Base-by-base conservation (phyloP, 1,140 invertebrate species). In the Alviniconcha marisindica region DNA sequence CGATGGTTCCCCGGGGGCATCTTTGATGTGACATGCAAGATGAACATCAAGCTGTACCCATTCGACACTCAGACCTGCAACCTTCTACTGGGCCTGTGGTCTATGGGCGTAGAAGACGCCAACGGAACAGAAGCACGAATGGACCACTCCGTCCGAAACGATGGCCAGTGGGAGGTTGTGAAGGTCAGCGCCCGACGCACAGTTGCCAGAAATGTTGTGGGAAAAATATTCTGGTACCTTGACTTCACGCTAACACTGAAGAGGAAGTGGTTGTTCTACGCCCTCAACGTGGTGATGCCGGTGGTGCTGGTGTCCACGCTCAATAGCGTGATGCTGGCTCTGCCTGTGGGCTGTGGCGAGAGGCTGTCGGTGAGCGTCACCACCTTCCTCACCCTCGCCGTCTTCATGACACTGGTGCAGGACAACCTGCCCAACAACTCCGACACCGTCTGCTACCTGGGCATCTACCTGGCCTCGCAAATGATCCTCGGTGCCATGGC, bases 21-120 rank as follows among this genome's bases (percentile, higher is more conserved):
- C 24, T 73, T 48, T 21, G 1, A 40, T 5, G 98, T 97, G 1
- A 98, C 97, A 7, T 99, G 98, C 48, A 78, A 84, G 42, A 77
- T 88, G 78, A 97, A 98, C 91, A 98, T 98, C 42, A 69, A 31
- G 2, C 83, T 85, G 18, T 89, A 84, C 76, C 88, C 97, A 0
- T 99, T 98, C 91, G 98, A 98, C 94, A 84, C 97, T 93, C 97
- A 99, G 92, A 97, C 96, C 38, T 99, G 98, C 93, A 96, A 97
- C 93, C 97, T 99, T 96, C 98, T 97, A 93, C 98, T 99, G 89
- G 97, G 97, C 3, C 98, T 97, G 0, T 99, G 98, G 98, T 98
- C 97, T 0, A 98, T 98, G 91, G 31, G n/a, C 5, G 69, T 21
- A 60, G 38, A 24, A 0, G 18, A 38, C 31, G n/a, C 74, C 28